These are phyloP conservation scores for Phenganax stokvisi DNA, from an alignment of 92 coral and sea anemone genomes.

Conservation along the genomic window DNA sequence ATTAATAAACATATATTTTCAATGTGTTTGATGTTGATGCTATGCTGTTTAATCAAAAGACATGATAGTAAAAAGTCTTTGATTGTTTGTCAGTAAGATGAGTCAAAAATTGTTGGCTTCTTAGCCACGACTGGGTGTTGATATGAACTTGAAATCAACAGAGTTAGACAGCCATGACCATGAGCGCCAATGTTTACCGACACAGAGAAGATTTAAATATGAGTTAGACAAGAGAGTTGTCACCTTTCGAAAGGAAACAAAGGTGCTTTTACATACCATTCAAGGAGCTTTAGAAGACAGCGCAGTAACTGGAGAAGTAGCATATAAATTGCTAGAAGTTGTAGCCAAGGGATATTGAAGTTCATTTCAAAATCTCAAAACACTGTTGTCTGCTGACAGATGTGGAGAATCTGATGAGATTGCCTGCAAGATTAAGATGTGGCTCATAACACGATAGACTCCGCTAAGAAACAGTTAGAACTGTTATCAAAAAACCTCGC, in stretches of 20 bases:
- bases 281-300: neutral
- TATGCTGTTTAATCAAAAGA: neutral
- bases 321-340: neutral
- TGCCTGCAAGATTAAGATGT: neutral
- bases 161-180: too few relatives aligned
- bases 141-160: too few relatives aligned
- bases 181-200: too few relatives aligned
- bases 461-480: neutral
- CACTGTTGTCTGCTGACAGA: neutral
- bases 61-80: too few relatives aligned
- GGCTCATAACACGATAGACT: neutral
- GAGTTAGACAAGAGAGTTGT: neutral
- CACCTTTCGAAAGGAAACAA: neutral
- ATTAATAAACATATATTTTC: too few relatives aligned
- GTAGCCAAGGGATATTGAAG: neutral
- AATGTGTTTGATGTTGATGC: too few relatives aligned
- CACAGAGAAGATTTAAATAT: too few relatives aligned
- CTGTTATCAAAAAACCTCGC: neutral
- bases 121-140: neutral
- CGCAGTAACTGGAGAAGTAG: neutral
- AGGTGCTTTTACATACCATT: neutral
- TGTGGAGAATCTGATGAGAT: neutral
- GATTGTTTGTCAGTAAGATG: neutral
- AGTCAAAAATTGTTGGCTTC: neutral
- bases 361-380: neutral